Conservation (phyloP, 2,113 vertebrate species). For the Muntiacus muntjak region DNA sequence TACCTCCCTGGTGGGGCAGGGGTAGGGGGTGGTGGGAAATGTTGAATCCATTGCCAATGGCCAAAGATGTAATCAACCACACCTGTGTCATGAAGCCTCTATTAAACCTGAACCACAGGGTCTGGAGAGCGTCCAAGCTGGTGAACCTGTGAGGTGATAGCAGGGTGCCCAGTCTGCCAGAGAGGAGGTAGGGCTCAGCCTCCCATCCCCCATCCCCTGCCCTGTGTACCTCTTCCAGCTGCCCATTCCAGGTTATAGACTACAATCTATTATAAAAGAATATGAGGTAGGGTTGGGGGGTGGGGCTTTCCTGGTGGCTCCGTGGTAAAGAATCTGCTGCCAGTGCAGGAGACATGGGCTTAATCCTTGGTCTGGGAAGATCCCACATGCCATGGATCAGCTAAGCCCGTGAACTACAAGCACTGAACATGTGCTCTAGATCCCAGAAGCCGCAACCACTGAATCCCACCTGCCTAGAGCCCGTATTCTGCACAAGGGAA, state of each 20-base stretch:
- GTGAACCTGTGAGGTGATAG: fast-evolving
- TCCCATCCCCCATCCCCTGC: no score
- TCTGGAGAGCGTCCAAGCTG: fast-evolving
- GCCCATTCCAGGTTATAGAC: not conserved
- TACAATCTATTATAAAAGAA: not conserved
- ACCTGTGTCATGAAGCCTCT: fast-evolving
- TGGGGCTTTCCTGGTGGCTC: not conserved
- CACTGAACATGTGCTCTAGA: not conserved
- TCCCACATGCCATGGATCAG: not conserved
- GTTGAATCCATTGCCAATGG: not conserved
- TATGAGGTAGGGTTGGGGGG: not conserved
- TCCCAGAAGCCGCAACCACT: not conserved
- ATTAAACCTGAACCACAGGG: no score
- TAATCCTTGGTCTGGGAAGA: not conserved
- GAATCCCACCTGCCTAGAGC: not conserved
- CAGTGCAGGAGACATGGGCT: not conserved
- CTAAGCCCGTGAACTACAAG: not conserved
- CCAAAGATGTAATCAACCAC: not conserved
- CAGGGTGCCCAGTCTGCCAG: no score
- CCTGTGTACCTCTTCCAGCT: not conserved
- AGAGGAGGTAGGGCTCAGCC: not conserved
- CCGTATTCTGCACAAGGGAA: not conserved
- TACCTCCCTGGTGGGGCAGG: not conserved
- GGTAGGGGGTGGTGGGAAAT: not conserved
- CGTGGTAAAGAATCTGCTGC: not conserved